phyloP scores from a whole-genome alignment of 2,797 vertebrate genomes.

The Anomalospiza imberbis region DNA sequence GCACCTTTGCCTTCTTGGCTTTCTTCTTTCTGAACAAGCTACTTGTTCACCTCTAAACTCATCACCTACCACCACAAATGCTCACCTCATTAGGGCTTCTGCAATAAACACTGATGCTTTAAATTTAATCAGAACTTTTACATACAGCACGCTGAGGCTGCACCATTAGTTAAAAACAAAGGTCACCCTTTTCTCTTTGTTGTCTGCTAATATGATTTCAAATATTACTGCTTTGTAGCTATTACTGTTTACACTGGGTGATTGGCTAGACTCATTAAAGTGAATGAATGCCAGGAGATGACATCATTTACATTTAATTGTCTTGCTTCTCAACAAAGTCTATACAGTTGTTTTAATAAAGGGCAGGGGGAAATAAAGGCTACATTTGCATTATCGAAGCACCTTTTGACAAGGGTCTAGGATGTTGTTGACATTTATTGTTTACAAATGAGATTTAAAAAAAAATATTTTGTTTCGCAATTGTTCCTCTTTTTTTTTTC shows the following conservation, averaged over 20 bases:
- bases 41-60: background rate
- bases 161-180: slow-evolving; percentile 83
- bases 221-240: slow-evolving; percentile 53
- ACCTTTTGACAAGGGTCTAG: slow-evolving; percentile 33
- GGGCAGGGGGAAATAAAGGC: slow-evolving; percentile 73
- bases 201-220: slow-evolving; percentile 55
- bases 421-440: slow-evolving; percentile 73
- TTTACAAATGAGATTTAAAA: slow-evolving; percentile 76
- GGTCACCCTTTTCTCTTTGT: slow-evolving; percentile 79
- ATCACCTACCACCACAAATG: background rate
- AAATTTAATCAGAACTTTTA: slow-evolving; percentile 78
- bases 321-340: slow-evolving; percentile 77
- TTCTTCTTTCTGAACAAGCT: background rate
- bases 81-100: slow-evolving; percentile 75
- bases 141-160: background rate
- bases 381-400: slow-evolving; percentile 70
- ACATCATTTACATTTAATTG: slow-evolving; percentile 76
- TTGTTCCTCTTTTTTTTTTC: background rate
- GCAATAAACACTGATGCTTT: slow-evolving; percentile 76
- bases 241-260: slow-evolving; percentile 31
- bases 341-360: slow-evolving; percentile 73
- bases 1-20: background rate
- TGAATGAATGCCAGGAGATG: slow-evolving; percentile 72
- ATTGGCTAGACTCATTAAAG: slow-evolving; percentile 63
- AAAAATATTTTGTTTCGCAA: slow-evolving; percentile 35